Conservation (phyloP, 2,113 vertebrate genomes). For the Nettapus auritus region DNA sequence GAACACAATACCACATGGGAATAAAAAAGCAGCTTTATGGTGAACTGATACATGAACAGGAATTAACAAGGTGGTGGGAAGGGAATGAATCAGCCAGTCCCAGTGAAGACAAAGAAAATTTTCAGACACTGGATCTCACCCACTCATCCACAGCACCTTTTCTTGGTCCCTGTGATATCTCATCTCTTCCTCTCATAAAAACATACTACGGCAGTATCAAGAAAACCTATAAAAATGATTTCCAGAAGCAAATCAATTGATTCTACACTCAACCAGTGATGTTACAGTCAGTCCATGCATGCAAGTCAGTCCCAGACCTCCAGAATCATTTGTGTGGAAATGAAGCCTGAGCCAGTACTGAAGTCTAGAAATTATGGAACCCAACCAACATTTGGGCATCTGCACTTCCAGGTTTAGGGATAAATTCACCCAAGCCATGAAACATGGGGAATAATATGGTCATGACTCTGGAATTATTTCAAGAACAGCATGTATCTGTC, state of each 20-base stretch:
- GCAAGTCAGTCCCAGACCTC: background rate
- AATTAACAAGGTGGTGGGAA: constrained; percentile 58
- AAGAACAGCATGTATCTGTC: background rate
- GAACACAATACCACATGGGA: constrained; percentile 44
- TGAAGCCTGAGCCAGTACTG: background rate
- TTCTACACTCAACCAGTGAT: background rate
- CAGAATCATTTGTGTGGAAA: background rate
- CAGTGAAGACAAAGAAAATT: constrained; percentile 54
- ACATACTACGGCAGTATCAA: background rate
- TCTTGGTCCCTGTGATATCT: constrained; percentile 37
- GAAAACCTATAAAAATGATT: background rate
- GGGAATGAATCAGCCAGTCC: constrained; percentile 61
- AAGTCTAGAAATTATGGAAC: background rate
- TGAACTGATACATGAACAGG: constrained; percentile 38
- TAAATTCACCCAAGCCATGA: background rate
- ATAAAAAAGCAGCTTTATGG: constrained; percentile 34
- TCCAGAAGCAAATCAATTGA: background rate
- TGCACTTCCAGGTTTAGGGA: background rate
- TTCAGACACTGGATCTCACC: constrained; percentile 60
- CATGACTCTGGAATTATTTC: background rate
- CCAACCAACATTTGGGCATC: background rate
- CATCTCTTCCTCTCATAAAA: constrained; percentile 21
- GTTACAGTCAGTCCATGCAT: background rate
- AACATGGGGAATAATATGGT: background rate
- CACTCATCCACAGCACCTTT: constrained; percentile 61